Evolutionary conservation across 2,113 vertebrate genomes (phyloP).

Genomic region (Rhinogobius similis): DNA sequence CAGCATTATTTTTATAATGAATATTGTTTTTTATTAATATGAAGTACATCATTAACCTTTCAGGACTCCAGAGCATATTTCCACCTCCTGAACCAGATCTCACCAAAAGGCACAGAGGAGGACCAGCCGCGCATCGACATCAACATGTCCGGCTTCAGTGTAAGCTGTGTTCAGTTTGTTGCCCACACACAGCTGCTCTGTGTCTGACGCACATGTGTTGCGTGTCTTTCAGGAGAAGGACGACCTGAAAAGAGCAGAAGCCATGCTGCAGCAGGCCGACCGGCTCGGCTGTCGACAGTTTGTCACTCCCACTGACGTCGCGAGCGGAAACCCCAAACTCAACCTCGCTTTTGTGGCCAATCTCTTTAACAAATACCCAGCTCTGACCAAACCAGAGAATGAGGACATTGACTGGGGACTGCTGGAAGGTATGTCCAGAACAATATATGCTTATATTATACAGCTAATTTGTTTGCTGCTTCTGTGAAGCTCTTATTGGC

Average conservation of each 20-base stretch:
- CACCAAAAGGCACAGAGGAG: conserved; percentile 93
- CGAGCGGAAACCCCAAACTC: conserved; percentile 93
- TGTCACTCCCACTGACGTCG: conserved; percentile 88
- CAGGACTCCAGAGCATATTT: conserved; percentile 96
- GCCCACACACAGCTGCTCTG: conserved; percentile 26
- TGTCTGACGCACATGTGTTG: conserved; percentile 19
- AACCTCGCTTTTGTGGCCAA: conserved; percentile 96
- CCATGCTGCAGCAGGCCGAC: conserved; percentile 92
- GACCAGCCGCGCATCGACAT: conserved; percentile 86
- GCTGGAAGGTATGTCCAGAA: conserved; percentile 82
- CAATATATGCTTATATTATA: neutral
- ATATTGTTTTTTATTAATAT: neutral
- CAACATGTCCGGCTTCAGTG: conserved; percentile 88
- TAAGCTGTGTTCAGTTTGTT: conserved; percentile 65
- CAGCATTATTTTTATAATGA: neutral
- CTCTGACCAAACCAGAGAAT: conserved; percentile 92
- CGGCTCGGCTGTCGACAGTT: conserved; percentile 92
- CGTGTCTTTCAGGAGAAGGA: conserved; percentile 85
- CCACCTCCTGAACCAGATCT: conserved; percentile 92
- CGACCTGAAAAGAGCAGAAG: conserved; percentile 87
- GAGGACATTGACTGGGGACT: conserved; percentile 94
- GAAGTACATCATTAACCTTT: neutral
- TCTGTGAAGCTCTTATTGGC: too few relatives aligned
- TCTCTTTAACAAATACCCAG: conserved; percentile 96
- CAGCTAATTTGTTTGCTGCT: neutral